Conservation (phyloP, 2,113 vertebrate genomes). For the Pteropus alecto region DNA sequence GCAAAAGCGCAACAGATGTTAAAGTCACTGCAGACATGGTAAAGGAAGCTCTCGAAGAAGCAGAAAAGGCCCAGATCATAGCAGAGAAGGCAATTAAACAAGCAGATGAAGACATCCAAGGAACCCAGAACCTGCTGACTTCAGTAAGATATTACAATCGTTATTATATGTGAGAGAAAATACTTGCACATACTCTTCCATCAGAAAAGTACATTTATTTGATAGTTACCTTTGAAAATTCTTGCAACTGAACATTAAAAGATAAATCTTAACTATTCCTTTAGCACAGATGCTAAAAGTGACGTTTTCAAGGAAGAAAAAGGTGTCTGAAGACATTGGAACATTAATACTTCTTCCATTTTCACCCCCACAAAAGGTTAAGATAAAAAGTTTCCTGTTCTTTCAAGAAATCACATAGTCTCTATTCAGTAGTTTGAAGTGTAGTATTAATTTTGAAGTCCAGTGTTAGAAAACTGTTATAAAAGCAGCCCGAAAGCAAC, state of each 20-base stretch:
- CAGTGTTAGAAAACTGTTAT: not conserved
- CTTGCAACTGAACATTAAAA: not conserved
- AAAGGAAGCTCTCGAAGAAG: conserved; percentile 91
- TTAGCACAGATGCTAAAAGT: not conserved
- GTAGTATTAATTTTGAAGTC: not conserved
- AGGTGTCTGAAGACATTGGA: not conserved
- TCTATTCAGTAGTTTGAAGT: not conserved
- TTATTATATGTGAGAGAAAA: rapidly evolving
- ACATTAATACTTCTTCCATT: not conserved
- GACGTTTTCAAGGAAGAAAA: not conserved
- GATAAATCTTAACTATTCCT: not conserved
- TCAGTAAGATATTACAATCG: conserved; percentile 82
- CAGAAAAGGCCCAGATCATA: conserved; percentile 89
- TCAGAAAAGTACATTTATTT: not conserved
- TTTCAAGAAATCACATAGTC: not conserved
- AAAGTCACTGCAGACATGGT: conserved; percentile 91
- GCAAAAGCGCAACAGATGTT: conserved; percentile 90
- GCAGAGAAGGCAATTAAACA: conserved; percentile 92
- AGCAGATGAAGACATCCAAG: conserved; percentile 91
- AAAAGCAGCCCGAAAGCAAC: not conserved
- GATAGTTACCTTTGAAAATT: not conserved
- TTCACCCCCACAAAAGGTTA: not conserved
- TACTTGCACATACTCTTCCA: not conserved
- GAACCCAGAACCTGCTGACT: conserved; percentile 91
- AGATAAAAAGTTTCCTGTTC: not conserved